Percentiles rank a stretch among this genome's conserved stretches.
These are phyloP conservation scores for Stenichneumon culpator DNA, from an alignment of 2,888 invertebrate species.

Conservation along the genomic window DNA sequence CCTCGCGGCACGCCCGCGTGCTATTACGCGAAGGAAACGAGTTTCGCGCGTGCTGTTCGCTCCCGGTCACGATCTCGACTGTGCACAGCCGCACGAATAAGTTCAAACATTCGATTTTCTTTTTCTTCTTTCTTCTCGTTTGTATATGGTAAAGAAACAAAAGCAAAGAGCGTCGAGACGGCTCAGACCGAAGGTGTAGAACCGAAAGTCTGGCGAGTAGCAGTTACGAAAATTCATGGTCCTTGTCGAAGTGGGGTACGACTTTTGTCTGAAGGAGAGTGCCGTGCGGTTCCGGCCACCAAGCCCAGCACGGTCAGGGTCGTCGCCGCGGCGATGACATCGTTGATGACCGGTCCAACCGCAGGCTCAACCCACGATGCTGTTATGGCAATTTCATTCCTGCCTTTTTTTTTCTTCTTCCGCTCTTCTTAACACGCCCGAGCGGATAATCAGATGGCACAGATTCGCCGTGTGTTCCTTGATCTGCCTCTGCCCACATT, in stretches of 20 bases:
- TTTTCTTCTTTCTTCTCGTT: constrained; percentile 1
- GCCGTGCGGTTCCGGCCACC: constrained; percentile 16
- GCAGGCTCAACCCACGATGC: constrained; percentile 29
- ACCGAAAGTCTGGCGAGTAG: not conserved
- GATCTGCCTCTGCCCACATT: not conserved
- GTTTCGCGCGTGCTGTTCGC: constrained; percentile 55
- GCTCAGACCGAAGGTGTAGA: not conserved
- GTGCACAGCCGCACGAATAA: constrained; percentile 34
- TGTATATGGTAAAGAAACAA: not conserved
- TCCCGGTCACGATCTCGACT: constrained; percentile 38
- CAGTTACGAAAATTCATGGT: constrained; percentile 65
- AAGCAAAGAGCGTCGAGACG: constrained; percentile 11
- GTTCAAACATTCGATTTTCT: constrained; percentile 10
- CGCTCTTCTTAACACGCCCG: constrained; percentile 1
- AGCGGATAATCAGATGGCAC: constrained; percentile 17
- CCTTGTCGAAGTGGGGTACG: constrained; percentile 58
- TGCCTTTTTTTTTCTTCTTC: not conserved
- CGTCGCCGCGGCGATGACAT: constrained; percentile 30
- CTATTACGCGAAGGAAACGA: constrained; percentile 51
- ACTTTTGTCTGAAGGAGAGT: constrained; percentile 35
- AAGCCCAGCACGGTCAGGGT: constrained; percentile 47
- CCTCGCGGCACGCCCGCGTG: constrained; percentile 26
- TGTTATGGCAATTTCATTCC: constrained; percentile 4
- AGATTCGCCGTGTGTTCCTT: constrained; percentile 7
- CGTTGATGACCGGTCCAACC: constrained; percentile 35